Evolutionary conservation across 2,113 vertebrate genomes (phyloP).

Genomic region (Gopherus flavomarginatus): DNA sequence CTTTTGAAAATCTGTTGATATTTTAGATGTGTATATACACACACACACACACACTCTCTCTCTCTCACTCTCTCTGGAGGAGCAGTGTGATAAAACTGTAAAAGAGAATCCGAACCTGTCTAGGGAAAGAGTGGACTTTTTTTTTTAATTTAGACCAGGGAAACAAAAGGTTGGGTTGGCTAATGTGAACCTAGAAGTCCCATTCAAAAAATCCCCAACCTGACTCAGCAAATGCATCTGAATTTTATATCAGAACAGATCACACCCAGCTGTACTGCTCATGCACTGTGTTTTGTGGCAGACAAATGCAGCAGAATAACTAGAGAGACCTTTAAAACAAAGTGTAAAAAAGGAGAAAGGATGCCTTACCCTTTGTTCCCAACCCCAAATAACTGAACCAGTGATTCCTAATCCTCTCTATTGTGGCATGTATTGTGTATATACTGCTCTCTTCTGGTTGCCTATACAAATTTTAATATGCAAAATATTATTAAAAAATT

Average conservation of each 20-base stretch:
- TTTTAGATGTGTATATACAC: neutral
- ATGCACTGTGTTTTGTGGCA: neutral
- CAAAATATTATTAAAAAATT: constrained; percentile 66
- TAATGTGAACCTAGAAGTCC: neutral
- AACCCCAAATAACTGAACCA: constrained; percentile 46
- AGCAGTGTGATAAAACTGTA: neutral
- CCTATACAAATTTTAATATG: constrained; percentile 74
- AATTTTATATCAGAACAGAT: neutral
- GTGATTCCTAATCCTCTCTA: constrained; percentile 51
- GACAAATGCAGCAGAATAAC: neutral
- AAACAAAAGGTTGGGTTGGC: neutral
- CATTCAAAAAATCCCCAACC: neutral
- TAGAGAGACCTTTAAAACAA: neutral
- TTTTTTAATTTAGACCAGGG: neutral
- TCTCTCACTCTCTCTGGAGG: neutral
- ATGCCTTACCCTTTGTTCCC: neutral
- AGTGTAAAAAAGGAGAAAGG: neutral
- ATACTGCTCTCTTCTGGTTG: constrained; percentile 80
- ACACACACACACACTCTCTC: neutral
- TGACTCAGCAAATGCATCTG: neutral
- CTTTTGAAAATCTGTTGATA: constrained; percentile 21
- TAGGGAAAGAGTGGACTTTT: neutral
- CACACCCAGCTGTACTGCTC: neutral
- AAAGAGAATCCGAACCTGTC: neutral
- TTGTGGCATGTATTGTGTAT: constrained; percentile 70